Conservation (phyloP, 2,888 invertebrate species). For the Tethea ocularis region DNA sequence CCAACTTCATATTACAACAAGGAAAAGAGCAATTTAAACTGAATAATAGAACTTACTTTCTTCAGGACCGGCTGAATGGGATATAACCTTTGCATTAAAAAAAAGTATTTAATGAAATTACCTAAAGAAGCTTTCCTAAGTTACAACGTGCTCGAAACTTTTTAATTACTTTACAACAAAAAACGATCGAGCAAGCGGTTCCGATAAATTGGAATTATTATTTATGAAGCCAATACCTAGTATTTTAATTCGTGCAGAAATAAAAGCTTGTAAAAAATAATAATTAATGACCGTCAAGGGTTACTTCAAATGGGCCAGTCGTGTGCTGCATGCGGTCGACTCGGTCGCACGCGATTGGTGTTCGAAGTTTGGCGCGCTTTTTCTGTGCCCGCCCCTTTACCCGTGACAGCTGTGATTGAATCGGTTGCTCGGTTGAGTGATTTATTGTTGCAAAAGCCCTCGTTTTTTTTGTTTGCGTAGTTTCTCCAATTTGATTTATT, state of each 20-base stretch:
- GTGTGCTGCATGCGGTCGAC: constrained; percentile 55
- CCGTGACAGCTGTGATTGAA: constrained; percentile 80
- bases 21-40: background rate
- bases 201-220: background rate
- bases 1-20: no score
- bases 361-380: constrained; percentile 79
- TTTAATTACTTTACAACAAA: background rate
- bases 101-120: background rate
- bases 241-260: constrained; percentile 15
- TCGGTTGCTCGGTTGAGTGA: constrained; percentile 69
- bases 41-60: no score
- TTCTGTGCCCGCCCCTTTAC: constrained; percentile 74
- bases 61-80: background rate
- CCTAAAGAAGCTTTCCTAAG: background rate
- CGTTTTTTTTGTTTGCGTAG: constrained; percentile 50
- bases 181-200: background rate
- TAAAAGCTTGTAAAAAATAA: constrained; percentile 35
- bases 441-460: constrained; percentile 66
- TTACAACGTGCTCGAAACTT: background rate
- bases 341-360: constrained; percentile 71
- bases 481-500: constrained; percentile 69
- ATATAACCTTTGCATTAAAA: no score
- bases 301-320: constrained; percentile 76
- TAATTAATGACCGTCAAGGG: constrained; percentile 68
- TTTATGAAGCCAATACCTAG: background rate